These are phyloP conservation scores for Siniperca chuatsi DNA, from an alignment of 2,113 vertebrate genomes.

Conservation along the genomic window DNA sequence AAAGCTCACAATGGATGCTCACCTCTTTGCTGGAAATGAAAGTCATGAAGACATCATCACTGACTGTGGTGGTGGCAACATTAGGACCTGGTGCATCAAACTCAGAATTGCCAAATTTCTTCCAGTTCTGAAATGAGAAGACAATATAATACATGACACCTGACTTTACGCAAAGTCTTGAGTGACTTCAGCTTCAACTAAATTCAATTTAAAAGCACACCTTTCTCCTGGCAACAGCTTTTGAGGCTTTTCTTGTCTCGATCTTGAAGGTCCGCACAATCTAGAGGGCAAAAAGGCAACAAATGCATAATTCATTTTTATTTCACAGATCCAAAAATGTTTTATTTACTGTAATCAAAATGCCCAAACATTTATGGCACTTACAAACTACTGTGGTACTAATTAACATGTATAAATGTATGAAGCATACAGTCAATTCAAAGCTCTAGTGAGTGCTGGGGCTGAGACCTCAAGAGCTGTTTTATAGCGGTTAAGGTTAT, in stretches of 20 bases:
- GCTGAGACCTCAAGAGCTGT: neutral
- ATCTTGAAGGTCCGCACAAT: slow-evolving; percentile 96
- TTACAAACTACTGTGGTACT: neutral
- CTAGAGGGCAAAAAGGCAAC: slow-evolving; percentile 68
- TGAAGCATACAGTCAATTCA: neutral
- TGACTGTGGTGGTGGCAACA: slow-evolving; percentile 96
- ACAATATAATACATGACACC: neutral
- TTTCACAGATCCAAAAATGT: neutral
- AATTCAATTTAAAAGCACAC: slow-evolving; percentile 69
- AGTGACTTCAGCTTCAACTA: neutral
- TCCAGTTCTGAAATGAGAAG: slow-evolving; percentile 90
- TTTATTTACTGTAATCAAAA: neutral
- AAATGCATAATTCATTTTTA: neutral
- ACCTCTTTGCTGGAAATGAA: slow-evolving; percentile 98
- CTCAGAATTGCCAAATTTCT: slow-evolving; percentile 96
- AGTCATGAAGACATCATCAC: slow-evolving; percentile 96
- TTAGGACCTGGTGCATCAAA: slow-evolving; percentile 92
- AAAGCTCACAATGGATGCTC: neutral
- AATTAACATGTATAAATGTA: neutral
- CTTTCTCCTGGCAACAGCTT: slow-evolving; percentile 95
- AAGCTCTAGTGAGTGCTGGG: neutral
- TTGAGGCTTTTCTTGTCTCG: slow-evolving; percentile 95
- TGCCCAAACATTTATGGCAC: neutral
- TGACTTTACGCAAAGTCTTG: fast-evolving
- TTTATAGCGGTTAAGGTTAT: neutral